phyloP scores from a whole-genome alignment of 2,888 invertebrate genomes.

The Pharmacophagus antenor region DNA sequence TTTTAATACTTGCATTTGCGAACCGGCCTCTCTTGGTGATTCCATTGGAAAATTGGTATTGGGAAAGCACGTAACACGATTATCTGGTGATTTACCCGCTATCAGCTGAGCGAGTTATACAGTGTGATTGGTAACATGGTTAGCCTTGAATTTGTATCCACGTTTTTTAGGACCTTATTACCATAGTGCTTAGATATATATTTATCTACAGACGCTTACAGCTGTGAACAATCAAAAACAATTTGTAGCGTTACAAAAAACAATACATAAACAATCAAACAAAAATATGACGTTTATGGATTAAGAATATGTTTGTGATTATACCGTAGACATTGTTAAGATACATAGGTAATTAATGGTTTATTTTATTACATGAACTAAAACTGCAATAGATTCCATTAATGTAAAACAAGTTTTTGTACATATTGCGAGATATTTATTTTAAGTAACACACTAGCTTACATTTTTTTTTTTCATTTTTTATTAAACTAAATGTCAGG shows the following conservation, averaged over 20 bases:
- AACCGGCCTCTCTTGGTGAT: slow-evolving; percentile 46
- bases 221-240: slow-evolving; percentile 38
- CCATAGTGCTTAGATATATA: slow-evolving; percentile 32
- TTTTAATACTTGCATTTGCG: slow-evolving; percentile 26
- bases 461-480: background rate
- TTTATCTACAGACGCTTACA: slow-evolving; percentile 31
- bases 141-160: slow-evolving; percentile 39
- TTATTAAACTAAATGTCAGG: background rate
- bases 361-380: too few relatives aligned
- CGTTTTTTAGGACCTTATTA: slow-evolving; percentile 38
- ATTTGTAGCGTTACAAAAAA: slow-evolving; percentile 33
- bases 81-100: slow-evolving; percentile 65
- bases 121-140: slow-evolving; percentile 44
- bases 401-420: too few relatives aligned
- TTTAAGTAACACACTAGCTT: too few relatives aligned
- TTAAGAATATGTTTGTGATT: background rate
- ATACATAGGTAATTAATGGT: too few relatives aligned
- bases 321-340: too few relatives aligned
- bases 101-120: slow-evolving; percentile 61
- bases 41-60: slow-evolving; percentile 66
- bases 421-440: too few relatives aligned
- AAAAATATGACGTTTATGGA: background rate
- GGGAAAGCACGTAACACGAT: slow-evolving; percentile 71
- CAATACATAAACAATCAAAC: slow-evolving; percentile 12
- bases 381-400: too few relatives aligned